Evolutionary conservation across 2,888 invertebrate species (phyloP), one percentile per base, ranked within the genome.

Genomic region (Parasteatoda lunata): DNA sequence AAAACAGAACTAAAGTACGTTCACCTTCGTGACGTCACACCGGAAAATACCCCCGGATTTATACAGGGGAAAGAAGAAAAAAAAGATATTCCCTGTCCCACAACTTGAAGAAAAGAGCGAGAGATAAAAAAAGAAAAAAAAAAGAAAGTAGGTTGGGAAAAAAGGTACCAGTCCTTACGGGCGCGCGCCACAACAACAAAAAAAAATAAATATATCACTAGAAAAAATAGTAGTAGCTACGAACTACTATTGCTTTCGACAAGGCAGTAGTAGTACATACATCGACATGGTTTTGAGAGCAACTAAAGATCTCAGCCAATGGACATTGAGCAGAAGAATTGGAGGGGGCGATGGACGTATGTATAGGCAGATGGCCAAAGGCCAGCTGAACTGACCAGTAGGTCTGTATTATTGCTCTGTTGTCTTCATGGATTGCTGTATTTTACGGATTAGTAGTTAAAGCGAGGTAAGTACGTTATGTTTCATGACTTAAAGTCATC

Each of bases 311-410:
- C 77, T 54, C 54, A 69, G 71, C 85, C 85, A 86, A 86, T 86
- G 71, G 80, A 80, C 70, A 71, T 47, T 66, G 77, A 65, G 80
- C 70, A 30, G n/a, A 49, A 85, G 75, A 70, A 76, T 79, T 77
- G 54, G 72, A 65, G 80, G 80, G 85, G 84, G 78, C 79, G 70
- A 69, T 52, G 30, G 77, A 54, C 47, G 72, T 8, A 77, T 77
- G 77, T 66, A 47, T 71, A 51, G 84, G 70, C 84, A 84, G 84
- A 84, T 78, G 84, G 77, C 72, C 73, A 77, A 48, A 49, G 84
- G 77, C 84, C 84, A 84, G 84, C 71, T 54, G 77, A n/a, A 51
- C 15, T 83, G 83, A 71, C 83, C 83, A 65, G 77, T 71, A 64
- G 82, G 15, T 13, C 7, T 45, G 11, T 8, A n/a, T 59, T 59